These are phyloP conservation scores for Drosophila affinis DNA, from an alignment of 2,888 invertebrate genomes.

Conservation along the genomic window DNA sequence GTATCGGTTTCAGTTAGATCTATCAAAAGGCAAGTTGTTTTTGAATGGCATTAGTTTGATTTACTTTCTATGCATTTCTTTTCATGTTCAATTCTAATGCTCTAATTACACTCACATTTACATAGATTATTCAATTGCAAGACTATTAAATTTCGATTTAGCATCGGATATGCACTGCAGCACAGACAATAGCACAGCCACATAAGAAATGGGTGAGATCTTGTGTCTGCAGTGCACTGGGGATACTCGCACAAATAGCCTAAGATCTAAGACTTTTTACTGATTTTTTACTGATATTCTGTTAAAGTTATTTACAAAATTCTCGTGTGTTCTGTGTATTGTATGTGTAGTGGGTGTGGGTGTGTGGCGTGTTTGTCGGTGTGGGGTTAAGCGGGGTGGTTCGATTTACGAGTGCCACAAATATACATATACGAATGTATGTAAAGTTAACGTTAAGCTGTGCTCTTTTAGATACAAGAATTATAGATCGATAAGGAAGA, in stretches of 20 bases:
- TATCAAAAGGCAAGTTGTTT: constrained; percentile 11
- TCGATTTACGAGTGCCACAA: constrained; percentile 39
- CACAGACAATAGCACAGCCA: neutral
- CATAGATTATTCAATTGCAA: constrained; percentile 44
- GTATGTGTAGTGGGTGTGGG: constrained; percentile 36
- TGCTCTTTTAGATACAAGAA: constrained; percentile 39
- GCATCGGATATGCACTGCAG: constrained; percentile 17
- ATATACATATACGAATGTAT: constrained; percentile 11
- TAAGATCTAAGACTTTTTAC: constrained; percentile 60
- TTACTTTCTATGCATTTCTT: constrained; percentile 53
- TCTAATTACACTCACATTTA: constrained; percentile 50
- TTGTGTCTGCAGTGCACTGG: constrained; percentile 17
- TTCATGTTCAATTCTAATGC: constrained; percentile 60
- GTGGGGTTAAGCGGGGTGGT: constrained; percentile 34
- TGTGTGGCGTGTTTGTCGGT: constrained; percentile 19
- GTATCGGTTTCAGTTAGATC: constrained; percentile 22
- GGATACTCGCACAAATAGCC: constrained; percentile 11
- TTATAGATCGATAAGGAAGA: constrained; percentile 10
- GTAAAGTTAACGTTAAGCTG: constrained; percentile 36
- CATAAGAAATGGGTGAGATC: neutral
- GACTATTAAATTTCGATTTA: constrained; percentile 20
- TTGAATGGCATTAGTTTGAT: constrained; percentile 47
- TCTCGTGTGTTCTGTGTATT: constrained; percentile 7
- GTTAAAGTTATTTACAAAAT: constrained; percentile 60
- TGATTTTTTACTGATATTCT: constrained; percentile 61